These are phyloP conservation scores for Troides oblongomaculatus DNA, from an alignment of 2,888 invertebrate species.

Conservation along the genomic window DNA sequence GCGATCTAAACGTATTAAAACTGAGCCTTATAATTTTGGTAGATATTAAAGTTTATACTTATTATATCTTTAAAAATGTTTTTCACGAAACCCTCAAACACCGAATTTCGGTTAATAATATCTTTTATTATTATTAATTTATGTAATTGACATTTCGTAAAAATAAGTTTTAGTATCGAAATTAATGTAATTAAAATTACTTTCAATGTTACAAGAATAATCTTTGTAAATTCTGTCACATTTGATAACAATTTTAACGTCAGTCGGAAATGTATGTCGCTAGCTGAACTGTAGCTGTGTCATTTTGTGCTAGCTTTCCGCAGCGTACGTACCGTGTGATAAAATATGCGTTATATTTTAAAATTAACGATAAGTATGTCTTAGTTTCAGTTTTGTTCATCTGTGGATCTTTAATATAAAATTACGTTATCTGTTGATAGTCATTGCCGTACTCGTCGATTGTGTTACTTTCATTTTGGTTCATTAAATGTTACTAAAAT, in stretches of 20 bases:
- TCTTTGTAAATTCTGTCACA: not conserved
- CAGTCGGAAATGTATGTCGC: not conserved
- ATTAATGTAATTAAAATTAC: no score
- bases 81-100: no score
- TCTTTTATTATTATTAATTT: no score
- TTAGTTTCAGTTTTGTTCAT: constrained; percentile 11
- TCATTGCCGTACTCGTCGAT: constrained; percentile 22
- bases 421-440: constrained; percentile 24
- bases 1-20: no score
- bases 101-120: no score
- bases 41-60: no score
- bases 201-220: no score
- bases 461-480: constrained; percentile 24
- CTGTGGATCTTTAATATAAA: constrained; percentile 16
- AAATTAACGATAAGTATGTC: constrained; percentile 9
- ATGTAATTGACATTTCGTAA: no score
- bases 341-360: constrained; percentile 2
- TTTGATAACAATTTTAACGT: not conserved
- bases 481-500: constrained; percentile 13
- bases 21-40: no score
- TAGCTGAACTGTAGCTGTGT: not conserved
- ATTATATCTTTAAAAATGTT: no score
- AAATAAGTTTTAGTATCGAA: no score
- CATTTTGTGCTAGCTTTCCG: constrained; percentile 15
- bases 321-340: constrained; percentile 2